phyloP scores from a whole-genome alignment of 2,888 invertebrate species.

The Hyalella azteca region DNA sequence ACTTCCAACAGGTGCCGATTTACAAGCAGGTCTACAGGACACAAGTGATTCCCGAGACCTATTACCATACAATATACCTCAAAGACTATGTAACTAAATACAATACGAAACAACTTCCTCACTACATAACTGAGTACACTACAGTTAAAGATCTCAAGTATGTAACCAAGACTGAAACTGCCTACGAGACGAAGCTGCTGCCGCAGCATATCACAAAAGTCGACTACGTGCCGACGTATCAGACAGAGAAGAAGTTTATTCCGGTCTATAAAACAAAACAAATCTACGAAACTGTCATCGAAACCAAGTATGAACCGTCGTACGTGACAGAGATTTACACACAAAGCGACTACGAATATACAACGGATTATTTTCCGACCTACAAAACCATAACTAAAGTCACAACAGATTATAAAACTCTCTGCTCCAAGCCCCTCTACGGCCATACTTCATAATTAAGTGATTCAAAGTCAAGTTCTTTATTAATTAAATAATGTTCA shows the following conservation, averaged over 20 bases:
- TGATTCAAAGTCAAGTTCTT: too few species aligned
- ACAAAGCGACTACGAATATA: conserved; percentile 9
- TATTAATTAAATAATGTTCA: too few species aligned
- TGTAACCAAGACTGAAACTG: conserved; percentile 45
- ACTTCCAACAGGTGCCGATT: conserved; percentile 41
- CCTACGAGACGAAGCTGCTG: conserved; percentile 43
- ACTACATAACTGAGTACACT: conserved; percentile 46
- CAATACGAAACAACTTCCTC: conserved; percentile 47
- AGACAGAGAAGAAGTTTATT: conserved; percentile 19
- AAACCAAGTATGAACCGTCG: not conserved
- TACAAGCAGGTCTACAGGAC: conserved; percentile 43
- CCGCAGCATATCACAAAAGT: conserved; percentile 47
- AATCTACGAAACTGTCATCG: conserved; percentile 17
- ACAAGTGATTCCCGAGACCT: conserved; percentile 42
- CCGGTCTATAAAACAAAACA: not conserved
- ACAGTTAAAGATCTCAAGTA: conserved; percentile 44
- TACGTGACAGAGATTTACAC: not conserved
- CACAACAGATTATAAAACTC: conserved; percentile 41
- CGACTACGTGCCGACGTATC: conserved; percentile 44
- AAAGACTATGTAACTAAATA: conserved; percentile 45
- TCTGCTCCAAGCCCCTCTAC: conserved; percentile 41
- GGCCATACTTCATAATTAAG: too few species aligned
- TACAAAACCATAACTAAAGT: conserved; percentile 35
- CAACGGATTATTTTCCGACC: conserved; percentile 16
- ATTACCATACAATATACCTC: conserved; percentile 45